Base-by-base conservation (phyloP, 2,888 invertebrate species). In the Eretmocerus hayati region DNA sequence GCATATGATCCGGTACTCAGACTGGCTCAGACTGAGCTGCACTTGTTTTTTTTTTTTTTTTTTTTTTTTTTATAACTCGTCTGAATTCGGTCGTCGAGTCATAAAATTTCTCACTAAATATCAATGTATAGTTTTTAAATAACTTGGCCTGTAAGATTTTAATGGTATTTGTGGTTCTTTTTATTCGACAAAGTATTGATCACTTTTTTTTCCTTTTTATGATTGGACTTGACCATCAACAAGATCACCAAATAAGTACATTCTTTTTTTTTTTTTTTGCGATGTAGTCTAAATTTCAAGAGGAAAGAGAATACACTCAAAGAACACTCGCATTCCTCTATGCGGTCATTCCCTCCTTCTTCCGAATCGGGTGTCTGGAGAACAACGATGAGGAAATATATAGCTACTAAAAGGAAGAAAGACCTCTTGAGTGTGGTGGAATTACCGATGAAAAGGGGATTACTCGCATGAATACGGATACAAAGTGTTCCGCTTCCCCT, bases 381-480 rank as follows among this genome's bases (percentile, higher is more conserved):
- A 50, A 50, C n/a, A n/a, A n/a, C n/a, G n/a, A 53, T 46, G 42
- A 53, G 48, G 49, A 50, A 50, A 26, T 26, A 26, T n/a, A n/a
- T n/a, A n/a, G n/a, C n/a, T n/a, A n/a, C n/a, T n/a, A n/a, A n/a
- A n/a, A n/a, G n/a, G 21, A 22, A 35, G 45, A 43, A 42, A 50
- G 48, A 42, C 54, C 53, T 58, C 52, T 56, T 47, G 47, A 50
- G 53, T 46, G 48, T 47, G 45, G 44, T 39, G 36, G 47, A 53
- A 54, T 56, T 52, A 48, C 52, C 54, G 54, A 52, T 48, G 52
- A 54, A 54, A 54, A 50, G 51, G 49, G 54, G 54, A 50, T 54
- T 49, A 52, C 51, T 49, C 52, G 54, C 51, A 51, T 55, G 53
- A 55, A 56, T 55, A 55, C 52, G 50, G 57, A 58, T 56, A 56